A percentile compares a stretch with the other conserved stretches of the same genome.
Conservation (phyloP, 2,888 invertebrate species). For the Platycheirus rosarum region DNA sequence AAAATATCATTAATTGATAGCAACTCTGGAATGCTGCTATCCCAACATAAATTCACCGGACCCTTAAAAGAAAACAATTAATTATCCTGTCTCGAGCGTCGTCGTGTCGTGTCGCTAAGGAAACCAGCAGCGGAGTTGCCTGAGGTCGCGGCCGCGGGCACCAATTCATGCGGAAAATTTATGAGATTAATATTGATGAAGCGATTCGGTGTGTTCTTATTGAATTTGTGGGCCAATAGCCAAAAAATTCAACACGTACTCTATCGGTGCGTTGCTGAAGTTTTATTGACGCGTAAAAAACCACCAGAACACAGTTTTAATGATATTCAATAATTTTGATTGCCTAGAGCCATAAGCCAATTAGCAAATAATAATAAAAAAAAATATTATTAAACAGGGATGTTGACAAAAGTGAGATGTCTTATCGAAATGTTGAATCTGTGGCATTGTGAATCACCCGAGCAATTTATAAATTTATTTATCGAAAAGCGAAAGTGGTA, state of each 20-base stretch:
- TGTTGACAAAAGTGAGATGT: constrained; percentile 64
- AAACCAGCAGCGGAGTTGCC: not conserved
- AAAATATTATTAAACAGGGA: no score
- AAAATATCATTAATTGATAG: constrained; percentile 50
- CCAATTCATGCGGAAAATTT: constrained; percentile 42
- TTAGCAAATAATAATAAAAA: constrained; percentile 45
- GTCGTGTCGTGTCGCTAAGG: constrained; percentile 15
- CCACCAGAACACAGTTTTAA: constrained; percentile 59
- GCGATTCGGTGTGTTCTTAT: constrained; percentile 21
- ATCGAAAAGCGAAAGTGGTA: constrained; percentile 53
- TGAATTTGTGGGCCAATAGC: constrained; percentile 43
- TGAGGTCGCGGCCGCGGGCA: constrained; percentile 21
- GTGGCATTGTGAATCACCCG: constrained; percentile 47
- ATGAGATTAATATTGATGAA: constrained; percentile 63
- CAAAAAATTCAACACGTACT: constrained; percentile 24
- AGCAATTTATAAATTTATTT: constrained; percentile 8
- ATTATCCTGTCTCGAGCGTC: constrained; percentile 38
- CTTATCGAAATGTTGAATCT: constrained; percentile 31
- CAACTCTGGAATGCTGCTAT: constrained; percentile 32
- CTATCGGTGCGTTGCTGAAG: not conserved
- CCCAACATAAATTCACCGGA: not conserved
- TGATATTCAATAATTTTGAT: constrained; percentile 63
- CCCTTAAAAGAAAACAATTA: constrained; percentile 46
- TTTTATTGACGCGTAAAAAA: constrained; percentile 13
- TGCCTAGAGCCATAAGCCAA: constrained; percentile 65